phyloP scores from a whole-genome alignment of 2,113 vertebrate species.

The Ellobius talpinus region DNA sequence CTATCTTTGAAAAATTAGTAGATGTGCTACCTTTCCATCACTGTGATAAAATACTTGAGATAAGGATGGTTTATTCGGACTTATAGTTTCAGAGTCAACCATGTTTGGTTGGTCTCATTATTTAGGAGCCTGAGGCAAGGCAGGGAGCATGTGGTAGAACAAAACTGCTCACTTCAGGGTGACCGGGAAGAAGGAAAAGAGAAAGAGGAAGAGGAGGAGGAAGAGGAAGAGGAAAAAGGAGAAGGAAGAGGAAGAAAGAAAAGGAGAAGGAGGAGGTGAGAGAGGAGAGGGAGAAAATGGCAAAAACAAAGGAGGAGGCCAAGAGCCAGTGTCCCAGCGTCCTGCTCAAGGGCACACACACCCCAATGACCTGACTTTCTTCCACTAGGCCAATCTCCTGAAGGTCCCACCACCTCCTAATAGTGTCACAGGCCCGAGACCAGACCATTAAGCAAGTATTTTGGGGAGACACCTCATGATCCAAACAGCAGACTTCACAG shows the following conservation, averaged over 20 bases:
- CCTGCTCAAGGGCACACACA: background rate
- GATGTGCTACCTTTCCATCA: background rate
- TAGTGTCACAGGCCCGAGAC: background rate
- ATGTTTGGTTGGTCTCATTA: background rate
- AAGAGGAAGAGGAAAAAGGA: background rate
- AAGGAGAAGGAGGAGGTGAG: background rate
- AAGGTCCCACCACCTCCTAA: background rate
- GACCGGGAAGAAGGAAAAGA: background rate
- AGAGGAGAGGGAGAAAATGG: background rate
- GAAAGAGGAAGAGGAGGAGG: too few relatives aligned
- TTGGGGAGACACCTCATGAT: background rate
- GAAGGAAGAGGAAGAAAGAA: background rate
- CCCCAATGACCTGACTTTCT: background rate
- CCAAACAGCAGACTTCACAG: background rate
- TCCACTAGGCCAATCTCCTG: background rate
- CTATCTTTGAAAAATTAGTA: constrained; percentile 2
- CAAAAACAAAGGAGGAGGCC: background rate
- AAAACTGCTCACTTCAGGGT: background rate
- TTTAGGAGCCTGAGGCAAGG: background rate
- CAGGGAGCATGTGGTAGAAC: background rate
- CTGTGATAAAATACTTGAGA: background rate
- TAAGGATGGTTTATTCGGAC: background rate
- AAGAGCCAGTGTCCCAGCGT: background rate
- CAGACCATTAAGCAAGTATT: background rate
- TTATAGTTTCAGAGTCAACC: background rate